These are phyloP conservation scores for Nemurella pictetii DNA, from an alignment of 2,888 invertebrate genomes.

Conservation along the genomic window DNA sequence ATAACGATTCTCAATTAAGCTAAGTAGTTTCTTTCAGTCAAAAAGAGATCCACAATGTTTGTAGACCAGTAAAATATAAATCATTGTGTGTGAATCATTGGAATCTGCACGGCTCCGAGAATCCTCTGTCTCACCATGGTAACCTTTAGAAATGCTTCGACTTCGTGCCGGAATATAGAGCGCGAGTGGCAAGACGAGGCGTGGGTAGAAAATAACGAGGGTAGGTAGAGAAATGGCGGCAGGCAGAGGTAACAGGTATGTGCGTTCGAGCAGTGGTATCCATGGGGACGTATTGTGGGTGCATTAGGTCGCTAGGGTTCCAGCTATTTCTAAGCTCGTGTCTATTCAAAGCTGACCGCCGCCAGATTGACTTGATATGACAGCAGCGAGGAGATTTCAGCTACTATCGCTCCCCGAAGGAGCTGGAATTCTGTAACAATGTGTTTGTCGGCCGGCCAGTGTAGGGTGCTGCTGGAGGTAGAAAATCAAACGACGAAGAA, in stretches of 20 bases:
- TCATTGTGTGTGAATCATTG: neutral
- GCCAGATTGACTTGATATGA: conserved; percentile 16
- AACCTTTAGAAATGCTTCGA: neutral
- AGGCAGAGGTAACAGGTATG: neutral
- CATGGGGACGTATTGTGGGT: conserved; percentile 12
- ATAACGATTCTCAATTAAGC: neutral
- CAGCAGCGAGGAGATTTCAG: neutral
- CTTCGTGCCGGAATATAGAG: neutral
- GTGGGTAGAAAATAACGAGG: neutral
- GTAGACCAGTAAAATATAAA: neutral
- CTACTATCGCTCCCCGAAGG: conserved; percentile 11
- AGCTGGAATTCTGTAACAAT: conserved; percentile 24
- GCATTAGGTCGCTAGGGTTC: neutral
- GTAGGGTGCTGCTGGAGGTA: neutral
- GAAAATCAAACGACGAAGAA: conserved; percentile 27
- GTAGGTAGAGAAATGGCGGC: neutral
- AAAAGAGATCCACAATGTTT: neutral
- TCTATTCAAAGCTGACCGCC: conserved; percentile 28
- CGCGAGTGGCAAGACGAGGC: neutral
- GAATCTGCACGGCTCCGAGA: neutral
- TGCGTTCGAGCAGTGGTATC: neutral
- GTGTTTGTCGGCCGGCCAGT: neutral
- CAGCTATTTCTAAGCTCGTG: neutral
- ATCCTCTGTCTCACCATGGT: neutral
- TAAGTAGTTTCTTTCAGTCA: neutral